Conservation (phyloP, 2,113 vertebrate species). For the Pongo pygmaeus region DNA sequence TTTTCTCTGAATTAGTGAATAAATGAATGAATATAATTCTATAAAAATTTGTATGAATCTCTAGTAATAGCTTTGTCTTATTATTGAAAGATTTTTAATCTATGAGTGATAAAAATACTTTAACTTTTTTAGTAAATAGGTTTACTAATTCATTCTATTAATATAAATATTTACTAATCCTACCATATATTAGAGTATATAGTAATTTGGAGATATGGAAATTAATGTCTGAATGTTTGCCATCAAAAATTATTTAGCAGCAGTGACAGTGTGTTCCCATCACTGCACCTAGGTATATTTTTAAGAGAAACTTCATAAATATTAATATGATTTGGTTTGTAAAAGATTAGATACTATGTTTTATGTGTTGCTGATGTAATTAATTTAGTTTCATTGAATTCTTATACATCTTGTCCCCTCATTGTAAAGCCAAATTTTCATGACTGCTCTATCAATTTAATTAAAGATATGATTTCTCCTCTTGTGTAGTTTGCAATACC, state of each 20-base stretch:
- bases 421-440: neutral
- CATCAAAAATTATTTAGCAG: neutral
- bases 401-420: neutral
- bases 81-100: neutral
- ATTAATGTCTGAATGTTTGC: neutral
- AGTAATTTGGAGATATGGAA: neutral
- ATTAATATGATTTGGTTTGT: neutral
- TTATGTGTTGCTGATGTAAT: neutral
- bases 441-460: neutral
- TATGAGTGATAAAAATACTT: neutral
- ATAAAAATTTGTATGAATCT: neutral
- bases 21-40: neutral
- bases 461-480: neutral
- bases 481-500: neutral
- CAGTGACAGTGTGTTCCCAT: neutral
- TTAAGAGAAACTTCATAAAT: neutral
- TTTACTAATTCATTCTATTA: neutral
- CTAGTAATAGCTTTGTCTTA: neutral
- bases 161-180: neutral
- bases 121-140: neutral
- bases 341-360: neutral
- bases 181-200: neutral
- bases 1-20: neutral
- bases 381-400: neutral
- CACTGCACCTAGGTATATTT: neutral